A percentile compares a stretch with the other conserved stretches of the same genome.
Conservation (phyloP, 2,797 vertebrate genomes). For the Sebastes iracundus region DNA sequence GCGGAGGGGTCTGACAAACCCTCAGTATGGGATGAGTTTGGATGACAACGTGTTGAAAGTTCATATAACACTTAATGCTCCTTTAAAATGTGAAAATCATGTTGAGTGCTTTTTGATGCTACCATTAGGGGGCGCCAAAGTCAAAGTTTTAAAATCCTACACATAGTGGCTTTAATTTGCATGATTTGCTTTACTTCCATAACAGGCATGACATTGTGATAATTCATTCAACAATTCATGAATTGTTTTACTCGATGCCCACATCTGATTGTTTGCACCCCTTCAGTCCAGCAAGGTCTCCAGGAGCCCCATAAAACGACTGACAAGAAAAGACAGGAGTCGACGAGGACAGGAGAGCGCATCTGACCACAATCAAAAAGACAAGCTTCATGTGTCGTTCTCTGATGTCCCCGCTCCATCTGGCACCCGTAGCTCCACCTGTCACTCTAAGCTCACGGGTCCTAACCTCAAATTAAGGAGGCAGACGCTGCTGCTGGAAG, state of each 20-base stretch:
- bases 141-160: neutral
- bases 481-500: constrained; percentile 66
- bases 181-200: constrained; percentile 1
- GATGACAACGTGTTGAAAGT: too few species aligned
- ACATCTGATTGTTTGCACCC: neutral
- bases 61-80: too few species aligned
- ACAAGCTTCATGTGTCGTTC: constrained; percentile 27
- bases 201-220: neutral
- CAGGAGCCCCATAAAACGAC: constrained; percentile 51
- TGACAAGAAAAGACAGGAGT: constrained; percentile 62
- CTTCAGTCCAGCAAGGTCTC: constrained; percentile 72
- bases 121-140: neutral
- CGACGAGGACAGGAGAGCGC: constrained; percentile 39
- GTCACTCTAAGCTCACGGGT: constrained; percentile 36
- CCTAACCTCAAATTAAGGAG: constrained; percentile 52
- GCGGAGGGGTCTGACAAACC: too few species aligned
- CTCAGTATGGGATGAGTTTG: too few species aligned
- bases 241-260: neutral
- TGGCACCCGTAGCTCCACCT: constrained; percentile 13
- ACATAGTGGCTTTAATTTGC: constrained; percentile 1
- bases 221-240: neutral
- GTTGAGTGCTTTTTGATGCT: neutral
- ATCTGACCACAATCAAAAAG: constrained; percentile 15
- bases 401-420: constrained; percentile 34
- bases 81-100: neutral